Conservation (phyloP, 2,797 vertebrate species). For the Spinibarbus caldwelli region DNA sequence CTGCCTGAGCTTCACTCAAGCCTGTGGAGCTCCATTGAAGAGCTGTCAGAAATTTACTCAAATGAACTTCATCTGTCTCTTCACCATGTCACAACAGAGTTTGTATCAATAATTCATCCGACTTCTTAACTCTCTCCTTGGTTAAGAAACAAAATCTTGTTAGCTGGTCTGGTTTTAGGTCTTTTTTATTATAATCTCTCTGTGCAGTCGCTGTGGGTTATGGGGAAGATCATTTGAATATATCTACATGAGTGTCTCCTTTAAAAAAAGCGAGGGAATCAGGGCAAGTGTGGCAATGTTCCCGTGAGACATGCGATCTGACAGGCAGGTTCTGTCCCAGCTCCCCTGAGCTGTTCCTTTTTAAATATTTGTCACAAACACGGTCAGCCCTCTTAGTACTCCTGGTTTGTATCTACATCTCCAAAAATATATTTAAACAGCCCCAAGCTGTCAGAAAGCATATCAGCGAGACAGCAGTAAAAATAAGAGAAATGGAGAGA, state of each 20-base stretch:
- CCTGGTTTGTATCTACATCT: constrained; percentile 56
- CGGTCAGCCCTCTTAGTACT: constrained; percentile 61
- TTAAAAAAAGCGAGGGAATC: background rate
- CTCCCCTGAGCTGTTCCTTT: constrained; percentile 34
- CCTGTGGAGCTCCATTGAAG: constrained; percentile 64
- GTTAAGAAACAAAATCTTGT: constrained; percentile 72
- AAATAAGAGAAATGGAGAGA: constrained; percentile 9
- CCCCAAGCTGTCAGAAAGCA: constrained; percentile 15
- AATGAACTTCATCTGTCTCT: constrained; percentile 69
- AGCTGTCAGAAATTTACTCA: constrained; percentile 68
- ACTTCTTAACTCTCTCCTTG: constrained; percentile 59
- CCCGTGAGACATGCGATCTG: constrained; percentile 29
- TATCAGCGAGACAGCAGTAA: background rate
- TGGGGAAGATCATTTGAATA: constrained; percentile 47
- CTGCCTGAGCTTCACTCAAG: constrained; percentile 56
- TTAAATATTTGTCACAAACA: constrained; percentile 48
- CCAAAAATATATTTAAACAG: constrained; percentile 67
- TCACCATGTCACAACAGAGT: constrained; percentile 68
- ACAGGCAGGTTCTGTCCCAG: constrained; percentile 42
- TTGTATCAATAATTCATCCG: constrained; percentile 77
- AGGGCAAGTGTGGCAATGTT: constrained; percentile 12
- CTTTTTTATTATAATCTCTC: constrained; percentile 52
- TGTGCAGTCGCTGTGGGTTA: constrained; percentile 55
- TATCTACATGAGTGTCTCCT: constrained; percentile 27
- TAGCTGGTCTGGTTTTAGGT: constrained; percentile 58